phyloP scores from a whole-genome alignment of 2,113 vertebrate genomes.

The Gasterosteus nipponicus region DNA sequence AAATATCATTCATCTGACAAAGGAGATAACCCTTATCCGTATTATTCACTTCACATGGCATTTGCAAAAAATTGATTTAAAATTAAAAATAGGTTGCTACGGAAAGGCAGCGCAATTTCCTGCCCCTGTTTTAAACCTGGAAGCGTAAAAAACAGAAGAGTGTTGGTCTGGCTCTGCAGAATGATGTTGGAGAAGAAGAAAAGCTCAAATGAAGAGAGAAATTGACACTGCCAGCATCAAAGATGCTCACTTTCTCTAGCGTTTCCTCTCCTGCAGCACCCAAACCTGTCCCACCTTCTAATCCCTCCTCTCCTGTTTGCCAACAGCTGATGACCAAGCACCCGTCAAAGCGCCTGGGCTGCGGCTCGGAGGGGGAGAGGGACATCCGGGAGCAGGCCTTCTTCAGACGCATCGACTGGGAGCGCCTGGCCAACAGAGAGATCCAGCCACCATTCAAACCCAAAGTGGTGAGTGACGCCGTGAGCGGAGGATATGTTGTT shows the following conservation, averaged over 20 bases:
- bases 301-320: slow-evolving; percentile 14
- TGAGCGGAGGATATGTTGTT: background rate
- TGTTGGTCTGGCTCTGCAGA: slow-evolving; percentile 17
- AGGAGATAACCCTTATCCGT: slow-evolving; percentile 20
- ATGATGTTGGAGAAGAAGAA: background rate
- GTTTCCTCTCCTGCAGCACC: background rate
- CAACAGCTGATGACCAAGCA: slow-evolving; percentile 97
- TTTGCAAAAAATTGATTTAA: slow-evolving; percentile 40
- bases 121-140: slow-evolving; percentile 22
- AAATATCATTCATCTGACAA: slow-evolving; percentile 33
- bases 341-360: slow-evolving; percentile 94
- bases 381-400: slow-evolving; percentile 95
- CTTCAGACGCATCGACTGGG: slow-evolving; percentile 99
- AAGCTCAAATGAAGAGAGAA: background rate
- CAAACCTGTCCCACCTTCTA: background rate
- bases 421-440: slow-evolving; percentile 91
- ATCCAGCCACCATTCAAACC: slow-evolving; percentile 98
- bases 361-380: slow-evolving; percentile 90
- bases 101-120: slow-evolving; percentile 33
- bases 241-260: background rate
- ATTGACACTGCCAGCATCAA: background rate
- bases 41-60: slow-evolving; percentile 45
- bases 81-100: slow-evolving; percentile 37
- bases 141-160: slow-evolving; percentile 1
- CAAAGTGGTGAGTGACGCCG: slow-evolving; percentile 91